Evolutionary conservation across 1,140 invertebrate genomes (phyloP).

Genomic region (Catajapyx aquilonaris): DNA sequence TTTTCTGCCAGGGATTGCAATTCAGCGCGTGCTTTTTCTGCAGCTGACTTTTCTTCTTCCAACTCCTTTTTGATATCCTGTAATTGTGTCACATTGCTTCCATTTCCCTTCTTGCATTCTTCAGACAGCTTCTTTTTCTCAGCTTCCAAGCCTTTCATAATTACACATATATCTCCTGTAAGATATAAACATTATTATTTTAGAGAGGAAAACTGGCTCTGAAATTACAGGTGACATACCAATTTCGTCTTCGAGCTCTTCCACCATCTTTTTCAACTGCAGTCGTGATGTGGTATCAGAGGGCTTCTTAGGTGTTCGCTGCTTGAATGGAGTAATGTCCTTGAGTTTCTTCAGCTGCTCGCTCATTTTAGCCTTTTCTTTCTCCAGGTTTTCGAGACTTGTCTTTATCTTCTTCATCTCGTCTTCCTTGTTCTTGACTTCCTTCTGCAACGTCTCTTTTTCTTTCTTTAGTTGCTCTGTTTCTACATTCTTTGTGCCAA

Average conservation of each 20-base stretch:
- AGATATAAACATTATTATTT: conserved; percentile 2
- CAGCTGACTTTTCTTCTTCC: conserved; percentile 25
- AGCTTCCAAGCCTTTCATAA: conserved; percentile 33
- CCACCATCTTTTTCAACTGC: conserved; percentile 52
- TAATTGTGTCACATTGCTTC: conserved; percentile 23
- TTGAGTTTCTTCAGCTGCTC: conserved; percentile 14
- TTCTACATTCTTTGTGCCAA: background rate
- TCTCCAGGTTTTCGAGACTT: conserved; percentile 30
- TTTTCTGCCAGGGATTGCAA: conserved; percentile 6
- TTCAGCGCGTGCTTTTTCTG: too few relatives aligned
- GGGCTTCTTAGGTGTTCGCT: conserved; percentile 38
- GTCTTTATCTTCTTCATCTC: conserved; percentile 30
- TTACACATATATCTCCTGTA: conserved; percentile 36
- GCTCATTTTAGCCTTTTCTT: conserved; percentile 31
- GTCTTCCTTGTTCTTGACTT: conserved; percentile 25
- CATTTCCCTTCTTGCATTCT: conserved; percentile 24
- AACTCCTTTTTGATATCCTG: conserved; percentile 27
- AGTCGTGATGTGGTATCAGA: conserved; percentile 43
- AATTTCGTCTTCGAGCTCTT: conserved; percentile 57
- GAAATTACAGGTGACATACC: conserved; percentile 23
- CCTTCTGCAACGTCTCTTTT: conserved; percentile 20
- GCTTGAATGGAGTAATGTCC: conserved; percentile 29
- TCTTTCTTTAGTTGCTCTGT: conserved; percentile 11
- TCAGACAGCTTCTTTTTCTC: conserved; percentile 26
- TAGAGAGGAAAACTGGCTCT: background rate